A percentile compares a stretch with the other conserved stretches of the same genome.
These are phyloP conservation scores for Seira ritae DNA, from an alignment of 2,888 invertebrate species.

Conservation along the genomic window DNA sequence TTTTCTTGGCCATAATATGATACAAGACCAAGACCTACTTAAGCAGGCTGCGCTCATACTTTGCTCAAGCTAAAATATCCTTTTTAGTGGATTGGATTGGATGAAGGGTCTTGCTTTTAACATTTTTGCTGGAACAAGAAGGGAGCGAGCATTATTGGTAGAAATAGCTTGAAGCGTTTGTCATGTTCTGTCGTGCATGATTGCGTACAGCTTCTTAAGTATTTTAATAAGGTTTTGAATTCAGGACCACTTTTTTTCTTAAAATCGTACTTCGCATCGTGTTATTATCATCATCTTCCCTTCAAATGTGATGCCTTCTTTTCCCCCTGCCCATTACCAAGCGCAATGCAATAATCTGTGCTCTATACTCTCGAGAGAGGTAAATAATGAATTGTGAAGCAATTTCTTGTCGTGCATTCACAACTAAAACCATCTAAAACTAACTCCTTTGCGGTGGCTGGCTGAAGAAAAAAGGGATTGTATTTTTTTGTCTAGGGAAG, in stretches of 20 bases:
- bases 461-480: no score
- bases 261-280: neutral
- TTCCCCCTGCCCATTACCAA: neutral
- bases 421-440: no score
- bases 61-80: no score
- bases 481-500: no score
- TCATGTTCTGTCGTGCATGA: constrained; percentile 39
- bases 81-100: no score
- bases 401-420: neutral
- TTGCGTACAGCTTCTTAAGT: constrained; percentile 24
- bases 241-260: neutral
- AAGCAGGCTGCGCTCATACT: no score
- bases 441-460: no score
- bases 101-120: neutral
- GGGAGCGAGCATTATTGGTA: neutral
- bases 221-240: constrained; percentile 9
- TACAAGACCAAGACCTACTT: neutral
- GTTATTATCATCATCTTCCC: constrained; percentile 4
- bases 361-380: neutral
- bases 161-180: constrained; percentile 31
- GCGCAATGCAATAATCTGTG: neutral
- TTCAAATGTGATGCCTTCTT: neutral
- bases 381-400: neutral
- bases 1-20: constrained; percentile 6
- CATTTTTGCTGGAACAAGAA: neutral